Evolutionary conservation across 2,797 vertebrate species (phyloP), one percentile per base, ranked within the genome.

Genomic region (Siniperca scherzeri): DNA sequence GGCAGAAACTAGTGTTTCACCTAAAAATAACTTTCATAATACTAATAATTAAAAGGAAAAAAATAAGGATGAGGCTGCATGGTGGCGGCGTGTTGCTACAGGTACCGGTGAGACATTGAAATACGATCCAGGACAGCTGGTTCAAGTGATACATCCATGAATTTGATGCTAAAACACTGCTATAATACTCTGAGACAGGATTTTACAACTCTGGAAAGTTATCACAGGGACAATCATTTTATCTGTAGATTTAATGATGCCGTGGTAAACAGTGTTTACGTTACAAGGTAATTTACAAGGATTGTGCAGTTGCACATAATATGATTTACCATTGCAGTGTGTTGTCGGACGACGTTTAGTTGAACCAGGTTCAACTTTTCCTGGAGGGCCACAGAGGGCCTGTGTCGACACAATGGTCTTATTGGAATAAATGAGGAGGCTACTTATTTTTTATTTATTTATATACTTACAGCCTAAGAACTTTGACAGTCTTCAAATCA

Each of bases 81-180:
- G 50, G 40, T 19, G 17, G 10, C 38, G 52, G 40, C 25, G 2
- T 73, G 70, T 72, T 72, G 44, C 44, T 7, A 53, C 70, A 79
- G 33, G 76, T 74, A 60, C 7, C 0, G 16, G 27, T 46, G 25
- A 67, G 70, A 56, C 1, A 1, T 60, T 59, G 25, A 62, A 70
- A 66, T 8, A 78, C 1, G 12, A 57, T 53, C 33, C 17, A 65
- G 52, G 17, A 44, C n/a, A 74, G 81, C 57, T 33, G 65, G 56
- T 52, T 83, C 42, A n/a, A 27, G 25, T 19, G 36, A 80, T n/a
- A 17, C 25, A 42, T 44, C 27, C 64, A 61, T 60, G 56, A 60
- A 46, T 68, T 11, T 42, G 16, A 30, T 66, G 44, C 42, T n/a
- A 52, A 70, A 65, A 55, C 9, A 27, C 19, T 13, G 14, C n/a